Evolutionary conservation across 2,888 invertebrate genomes (phyloP).

Genomic region (Acleris literana): DNA sequence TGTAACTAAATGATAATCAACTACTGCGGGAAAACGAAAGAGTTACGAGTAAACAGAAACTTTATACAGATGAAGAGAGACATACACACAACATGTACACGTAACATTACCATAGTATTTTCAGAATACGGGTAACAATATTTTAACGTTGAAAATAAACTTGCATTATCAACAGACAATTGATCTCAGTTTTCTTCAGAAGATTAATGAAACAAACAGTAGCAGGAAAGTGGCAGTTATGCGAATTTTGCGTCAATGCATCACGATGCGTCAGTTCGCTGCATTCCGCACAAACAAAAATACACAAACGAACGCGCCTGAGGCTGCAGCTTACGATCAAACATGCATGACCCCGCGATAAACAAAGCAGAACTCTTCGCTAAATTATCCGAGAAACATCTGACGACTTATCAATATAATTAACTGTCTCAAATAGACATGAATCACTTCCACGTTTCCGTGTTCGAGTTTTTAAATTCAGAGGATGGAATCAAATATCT

Average conservation of each 20-base stretch:
- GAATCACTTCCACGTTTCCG: slow-evolving; percentile 31
- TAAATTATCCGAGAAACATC: slow-evolving; percentile 8
- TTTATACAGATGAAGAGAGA: too few relatives aligned
- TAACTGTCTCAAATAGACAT: slow-evolving; percentile 22
- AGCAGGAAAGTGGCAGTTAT: slow-evolving; percentile 45
- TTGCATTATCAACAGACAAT: slow-evolving; percentile 7
- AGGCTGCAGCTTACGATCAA: slow-evolving; percentile 10
- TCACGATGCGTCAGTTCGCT: slow-evolving; percentile 55
- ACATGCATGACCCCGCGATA: slow-evolving; percentile 11
- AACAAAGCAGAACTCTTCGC: slow-evolving; percentile 26
- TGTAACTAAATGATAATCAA: not conserved
- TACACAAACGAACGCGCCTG: slow-evolving; percentile 44
- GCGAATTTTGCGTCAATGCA: slow-evolving; percentile 59
- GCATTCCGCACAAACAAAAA: slow-evolving; percentile 62
- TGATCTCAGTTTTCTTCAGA: slow-evolving; percentile 11
- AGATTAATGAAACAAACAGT: slow-evolving; percentile 36
- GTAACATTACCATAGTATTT: too few relatives aligned
- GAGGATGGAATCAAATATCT: slow-evolving; percentile 30
- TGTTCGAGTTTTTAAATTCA: slow-evolving; percentile 27
- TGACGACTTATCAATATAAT: slow-evolving; percentile 15
- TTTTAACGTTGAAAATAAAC: not conserved
- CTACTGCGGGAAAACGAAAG: not conserved
- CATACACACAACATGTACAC: too few relatives aligned
- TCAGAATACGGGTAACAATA: too few relatives aligned
- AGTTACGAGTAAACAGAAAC: too few relatives aligned